Evolutionary conservation across 2,888 invertebrate genomes (phyloP).

Genomic region (Polydrusus tereticollis): DNA sequence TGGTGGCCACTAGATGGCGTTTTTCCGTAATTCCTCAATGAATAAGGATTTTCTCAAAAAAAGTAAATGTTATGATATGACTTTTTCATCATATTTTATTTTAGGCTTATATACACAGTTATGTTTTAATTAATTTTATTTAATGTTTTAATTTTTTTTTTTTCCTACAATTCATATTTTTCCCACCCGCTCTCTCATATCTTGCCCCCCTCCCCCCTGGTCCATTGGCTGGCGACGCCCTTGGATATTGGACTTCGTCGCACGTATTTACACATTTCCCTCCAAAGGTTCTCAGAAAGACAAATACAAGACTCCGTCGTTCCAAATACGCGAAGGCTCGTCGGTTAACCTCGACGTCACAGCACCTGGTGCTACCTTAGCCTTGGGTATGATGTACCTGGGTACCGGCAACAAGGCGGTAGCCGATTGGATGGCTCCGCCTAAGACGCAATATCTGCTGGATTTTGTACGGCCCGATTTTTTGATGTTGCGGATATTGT

Average conservation of each 20-base stretch:
- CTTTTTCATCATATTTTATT: too few relatives aligned
- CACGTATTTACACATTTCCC: neutral
- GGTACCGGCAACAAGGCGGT: conserved; percentile 86
- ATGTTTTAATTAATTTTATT: too few relatives aligned
- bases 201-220: too few relatives aligned
- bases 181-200: too few relatives aligned
- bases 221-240: too few relatives aligned
- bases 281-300: conserved; percentile 82
- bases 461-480: conserved; percentile 95
- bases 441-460: conserved; percentile 89
- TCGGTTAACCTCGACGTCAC: conserved; percentile 96
- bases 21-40: too few relatives aligned
- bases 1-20: too few relatives aligned
- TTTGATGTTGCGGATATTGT: conserved; percentile 83
- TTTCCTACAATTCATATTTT: too few relatives aligned
- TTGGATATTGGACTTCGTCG: neutral
- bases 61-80: too few relatives aligned
- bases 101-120: too few relatives aligned
- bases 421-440: conserved; percentile 91
- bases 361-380: conserved; percentile 94
- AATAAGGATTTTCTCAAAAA: too few relatives aligned
- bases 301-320: conserved; percentile 87
- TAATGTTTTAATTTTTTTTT: too few relatives aligned
- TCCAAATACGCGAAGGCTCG: conserved; percentile 91
- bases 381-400: conserved; percentile 93